Conservation (phyloP, 2,113 vertebrate species). For the Heloderma charlesbogerti region DNA sequence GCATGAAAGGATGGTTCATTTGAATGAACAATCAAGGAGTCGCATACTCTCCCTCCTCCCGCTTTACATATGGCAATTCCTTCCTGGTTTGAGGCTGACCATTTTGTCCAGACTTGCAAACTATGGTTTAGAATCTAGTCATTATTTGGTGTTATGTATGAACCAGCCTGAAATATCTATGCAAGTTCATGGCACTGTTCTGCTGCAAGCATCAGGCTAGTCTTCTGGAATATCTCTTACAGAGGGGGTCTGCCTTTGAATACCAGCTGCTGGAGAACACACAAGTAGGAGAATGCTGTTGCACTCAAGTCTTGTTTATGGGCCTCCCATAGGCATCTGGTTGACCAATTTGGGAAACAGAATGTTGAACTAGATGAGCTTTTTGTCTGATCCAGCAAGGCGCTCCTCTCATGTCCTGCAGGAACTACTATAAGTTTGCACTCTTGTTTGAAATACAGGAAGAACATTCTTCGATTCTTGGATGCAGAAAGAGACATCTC, state of each 20-base stretch:
- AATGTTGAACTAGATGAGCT: not conserved
- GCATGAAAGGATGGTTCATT: not conserved
- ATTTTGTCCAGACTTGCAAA: not conserved
- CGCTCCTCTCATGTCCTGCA: not conserved
- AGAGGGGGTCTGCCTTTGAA: not conserved
- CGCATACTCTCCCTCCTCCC: too few relatives aligned
- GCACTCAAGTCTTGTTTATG: not conserved
- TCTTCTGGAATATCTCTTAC: not conserved
- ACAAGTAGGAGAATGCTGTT: not conserved
- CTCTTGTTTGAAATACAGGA: constrained; percentile 73
- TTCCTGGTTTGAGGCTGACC: not conserved
- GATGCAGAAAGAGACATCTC: constrained; percentile 90
- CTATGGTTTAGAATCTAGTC: not conserved
- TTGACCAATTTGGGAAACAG: not conserved
- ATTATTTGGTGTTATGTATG: not conserved
- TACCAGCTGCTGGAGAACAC: not conserved
- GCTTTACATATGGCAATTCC: not conserved
- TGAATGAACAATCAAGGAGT: not conserved
- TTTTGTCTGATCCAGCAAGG: not conserved
- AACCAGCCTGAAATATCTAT: not conserved
- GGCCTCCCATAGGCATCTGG: not conserved
- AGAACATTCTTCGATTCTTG: constrained; percentile 88
- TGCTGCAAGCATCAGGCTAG: not conserved
- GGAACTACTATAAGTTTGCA: not conserved
- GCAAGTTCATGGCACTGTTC: not conserved